phyloP scores from a whole-genome alignment of 1,140 invertebrate genomes.

The Laodelphax striatellus region DNA sequence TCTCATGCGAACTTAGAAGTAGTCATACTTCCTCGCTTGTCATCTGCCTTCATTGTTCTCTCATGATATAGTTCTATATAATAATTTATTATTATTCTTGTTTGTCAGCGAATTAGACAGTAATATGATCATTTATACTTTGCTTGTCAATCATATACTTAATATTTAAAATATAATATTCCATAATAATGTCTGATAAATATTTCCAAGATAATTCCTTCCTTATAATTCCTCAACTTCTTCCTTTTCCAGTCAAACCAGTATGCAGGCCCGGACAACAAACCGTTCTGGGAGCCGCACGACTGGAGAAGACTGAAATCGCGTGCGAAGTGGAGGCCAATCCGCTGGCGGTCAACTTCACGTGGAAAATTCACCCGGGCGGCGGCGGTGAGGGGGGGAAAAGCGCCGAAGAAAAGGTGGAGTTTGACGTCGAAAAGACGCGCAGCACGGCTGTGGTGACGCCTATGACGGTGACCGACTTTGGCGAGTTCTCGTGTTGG shows the following conservation, averaged over 20 bases:
- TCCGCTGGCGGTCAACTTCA: conserved; percentile 54
- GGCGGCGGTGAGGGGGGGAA: not conserved
- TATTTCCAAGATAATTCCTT: too few species aligned
- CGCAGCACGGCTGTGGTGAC: conserved; percentile 50
- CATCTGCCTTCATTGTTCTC: too few species aligned
- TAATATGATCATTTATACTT: too few species aligned
- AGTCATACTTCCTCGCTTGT: too few species aligned
- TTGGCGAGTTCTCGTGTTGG: conserved; percentile 55
- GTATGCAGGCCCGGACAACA: conserved; percentile 53
- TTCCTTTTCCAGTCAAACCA: conserved; percentile 47
- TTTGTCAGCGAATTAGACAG: too few species aligned
- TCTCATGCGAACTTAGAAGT: too few species aligned
- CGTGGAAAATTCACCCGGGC: conserved; percentile 63
- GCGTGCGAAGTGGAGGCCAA: conserved; percentile 74
- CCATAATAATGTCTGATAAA: too few species aligned
- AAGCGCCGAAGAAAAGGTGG: not conserved
- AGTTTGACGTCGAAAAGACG: conserved; percentile 33
- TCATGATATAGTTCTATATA: too few species aligned
- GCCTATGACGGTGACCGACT: conserved; percentile 55
- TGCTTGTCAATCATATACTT: too few species aligned
- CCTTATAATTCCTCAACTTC: too few species aligned
- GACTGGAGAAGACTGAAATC: conserved; percentile 62
- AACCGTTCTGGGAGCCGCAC: conserved; percentile 59
- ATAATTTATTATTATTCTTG: too few species aligned
- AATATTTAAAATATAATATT: too few species aligned